These are phyloP conservation scores for Drymodes brunneopygia DNA, from an alignment of 2,113 vertebrate genomes.

Conservation along the genomic window DNA sequence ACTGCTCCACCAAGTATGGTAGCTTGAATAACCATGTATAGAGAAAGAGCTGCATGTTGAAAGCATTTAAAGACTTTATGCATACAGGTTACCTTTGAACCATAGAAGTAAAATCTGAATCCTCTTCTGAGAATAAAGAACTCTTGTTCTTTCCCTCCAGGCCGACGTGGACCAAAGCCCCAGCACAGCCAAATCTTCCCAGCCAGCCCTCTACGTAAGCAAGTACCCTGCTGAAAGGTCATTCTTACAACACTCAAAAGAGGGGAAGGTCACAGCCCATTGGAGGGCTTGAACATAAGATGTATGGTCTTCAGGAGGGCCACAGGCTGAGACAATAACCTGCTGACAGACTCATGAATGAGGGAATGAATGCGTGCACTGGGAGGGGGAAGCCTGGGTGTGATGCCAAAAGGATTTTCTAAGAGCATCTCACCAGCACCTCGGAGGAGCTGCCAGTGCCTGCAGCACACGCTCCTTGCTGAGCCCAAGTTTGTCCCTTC, in stretches of 20 bases:
- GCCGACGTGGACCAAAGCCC: not conserved
- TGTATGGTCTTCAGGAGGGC: conserved; percentile 45
- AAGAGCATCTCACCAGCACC: not conserved
- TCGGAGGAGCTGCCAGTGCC: not conserved
- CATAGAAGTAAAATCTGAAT: conserved; percentile 8
- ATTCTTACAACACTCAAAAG: not conserved
- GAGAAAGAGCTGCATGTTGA: not conserved
- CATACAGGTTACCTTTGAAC: not conserved
- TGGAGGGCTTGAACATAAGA: conserved; percentile 46
- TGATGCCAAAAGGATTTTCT: not conserved
- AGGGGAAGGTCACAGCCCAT: conserved; percentile 25
- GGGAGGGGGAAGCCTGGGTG: not conserved
- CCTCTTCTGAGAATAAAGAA: conserved; percentile 35
- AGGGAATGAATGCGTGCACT: conserved; percentile 10
- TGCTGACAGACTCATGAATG: conserved; percentile 40
- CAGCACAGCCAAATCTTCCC: not conserved
- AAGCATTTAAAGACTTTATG: not conserved
- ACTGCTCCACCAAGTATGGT: not conserved
- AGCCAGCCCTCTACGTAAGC: not conserved
- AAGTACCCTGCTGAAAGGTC: conserved; percentile 48
- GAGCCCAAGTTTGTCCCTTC: not conserved
- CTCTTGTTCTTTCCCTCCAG: not conserved
- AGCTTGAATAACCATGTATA: not conserved
- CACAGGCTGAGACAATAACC: conserved; percentile 48
- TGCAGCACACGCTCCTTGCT: not conserved